These are phyloP conservation scores for Mormyrus lacerda DNA, from an alignment of 2,113 vertebrate species.

Conservation along the genomic window DNA sequence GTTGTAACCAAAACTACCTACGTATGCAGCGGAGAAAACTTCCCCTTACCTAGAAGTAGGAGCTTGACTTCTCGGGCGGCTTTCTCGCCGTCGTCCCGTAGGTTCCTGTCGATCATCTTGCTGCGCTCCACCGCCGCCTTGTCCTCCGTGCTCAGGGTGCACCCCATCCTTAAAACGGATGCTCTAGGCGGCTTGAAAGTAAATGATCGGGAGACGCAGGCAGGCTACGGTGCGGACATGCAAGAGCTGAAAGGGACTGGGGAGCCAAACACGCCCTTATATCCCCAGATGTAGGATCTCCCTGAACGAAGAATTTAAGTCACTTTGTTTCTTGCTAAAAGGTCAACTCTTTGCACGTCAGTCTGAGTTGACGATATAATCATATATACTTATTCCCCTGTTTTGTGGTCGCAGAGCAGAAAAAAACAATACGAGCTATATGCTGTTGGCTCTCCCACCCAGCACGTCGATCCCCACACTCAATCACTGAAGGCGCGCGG, in stretches of 20 bases:
- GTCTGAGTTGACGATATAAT: background rate
- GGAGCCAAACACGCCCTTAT: slow-evolving; percentile 52
- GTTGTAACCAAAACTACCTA: background rate
- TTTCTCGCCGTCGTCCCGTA: slow-evolving; percentile 92
- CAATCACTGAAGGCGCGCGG: background rate
- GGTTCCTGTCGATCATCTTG: slow-evolving; percentile 94
- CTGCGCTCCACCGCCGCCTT: slow-evolving; percentile 93
- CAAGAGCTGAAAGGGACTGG: slow-evolving; percentile 17
- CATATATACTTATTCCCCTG: background rate
- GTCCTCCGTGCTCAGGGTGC: slow-evolving; percentile 90
- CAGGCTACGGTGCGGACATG: background rate
- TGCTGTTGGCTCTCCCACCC: background rate
- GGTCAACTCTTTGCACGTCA: background rate
- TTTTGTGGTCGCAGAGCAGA: background rate
- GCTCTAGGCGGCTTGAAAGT: slow-evolving; percentile 14
- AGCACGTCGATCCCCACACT: background rate
- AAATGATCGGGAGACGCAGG: background rate
- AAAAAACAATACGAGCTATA: background rate
- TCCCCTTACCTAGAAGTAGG: slow-evolving; percentile 80
- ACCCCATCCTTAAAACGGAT: slow-evolving; percentile 72
- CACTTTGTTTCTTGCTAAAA: background rate
- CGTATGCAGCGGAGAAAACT: background rate
- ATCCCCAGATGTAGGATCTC: slow-evolving; percentile 1
- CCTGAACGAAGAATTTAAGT: background rate
- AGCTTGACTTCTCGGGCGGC: slow-evolving; percentile 93